Conservation (phyloP, 2,888 invertebrate genomes). For the Chloromyia formosa region DNA sequence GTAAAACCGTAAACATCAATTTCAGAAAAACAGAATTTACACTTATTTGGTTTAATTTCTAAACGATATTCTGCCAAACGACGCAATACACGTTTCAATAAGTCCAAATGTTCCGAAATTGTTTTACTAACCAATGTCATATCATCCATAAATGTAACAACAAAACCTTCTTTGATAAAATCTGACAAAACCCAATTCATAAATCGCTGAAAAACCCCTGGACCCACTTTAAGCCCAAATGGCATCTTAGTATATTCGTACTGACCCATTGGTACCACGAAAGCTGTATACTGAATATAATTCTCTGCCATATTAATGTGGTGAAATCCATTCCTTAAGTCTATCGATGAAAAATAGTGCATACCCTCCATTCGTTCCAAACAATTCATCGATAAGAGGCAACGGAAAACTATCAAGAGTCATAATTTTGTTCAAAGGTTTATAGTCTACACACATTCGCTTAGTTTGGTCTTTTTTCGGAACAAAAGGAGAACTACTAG, state of each 20-base stretch:
- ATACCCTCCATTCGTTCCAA: too few relatives aligned
- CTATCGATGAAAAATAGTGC: constrained; percentile 15
- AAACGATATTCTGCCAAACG: constrained; percentile 48
- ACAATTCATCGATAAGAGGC: constrained; percentile 41
- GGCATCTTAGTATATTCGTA: constrained; percentile 51
- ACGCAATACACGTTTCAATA: constrained; percentile 49
- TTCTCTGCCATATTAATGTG: constrained; percentile 46
- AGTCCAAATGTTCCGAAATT: constrained; percentile 49
- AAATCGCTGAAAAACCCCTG: constrained; percentile 51
- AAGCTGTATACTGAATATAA: constrained; percentile 49
- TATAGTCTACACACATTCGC: constrained; percentile 44
- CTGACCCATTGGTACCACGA: constrained; percentile 51
- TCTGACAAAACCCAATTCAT: constrained; percentile 50
- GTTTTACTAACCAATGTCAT: constrained; percentile 51
- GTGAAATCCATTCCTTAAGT: constrained; percentile 50
- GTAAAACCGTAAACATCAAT: constrained; percentile 40
- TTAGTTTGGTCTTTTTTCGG: constrained; percentile 30
- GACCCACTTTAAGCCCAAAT: constrained; percentile 49
- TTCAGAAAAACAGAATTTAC: constrained; percentile 47
- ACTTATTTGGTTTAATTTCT: constrained; percentile 51
- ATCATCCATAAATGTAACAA: constrained; percentile 53
- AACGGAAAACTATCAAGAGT: constrained; percentile 28
- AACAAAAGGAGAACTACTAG: background rate
- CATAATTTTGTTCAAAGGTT: constrained; percentile 31
- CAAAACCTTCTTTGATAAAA: constrained; percentile 47